A percentile compares a stretch with the other conserved stretches of the same genome.
phyloP scores from a whole-genome alignment of 2,113 vertebrate genomes.

The Parus major region DNA sequence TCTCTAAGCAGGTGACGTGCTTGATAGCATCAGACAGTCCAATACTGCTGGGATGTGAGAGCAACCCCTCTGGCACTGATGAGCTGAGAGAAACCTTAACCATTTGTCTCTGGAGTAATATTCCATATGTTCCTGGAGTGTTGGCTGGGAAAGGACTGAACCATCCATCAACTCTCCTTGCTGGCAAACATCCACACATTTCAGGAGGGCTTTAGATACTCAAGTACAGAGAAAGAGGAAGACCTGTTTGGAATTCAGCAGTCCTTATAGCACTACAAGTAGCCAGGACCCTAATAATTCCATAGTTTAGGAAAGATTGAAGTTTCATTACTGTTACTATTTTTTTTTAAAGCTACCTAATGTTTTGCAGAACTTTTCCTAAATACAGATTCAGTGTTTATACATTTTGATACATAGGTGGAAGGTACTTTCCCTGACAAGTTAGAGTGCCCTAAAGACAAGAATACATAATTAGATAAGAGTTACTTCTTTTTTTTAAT shows the following conservation, averaged over 20 bases:
- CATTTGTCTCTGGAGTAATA: neutral
- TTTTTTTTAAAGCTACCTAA: neutral
- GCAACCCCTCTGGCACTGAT: neutral
- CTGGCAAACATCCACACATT: neutral
- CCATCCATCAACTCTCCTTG: neutral
- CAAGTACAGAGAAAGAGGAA: neutral
- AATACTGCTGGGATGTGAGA: too few relatives aligned
- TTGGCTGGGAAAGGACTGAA: neutral
- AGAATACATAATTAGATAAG: neutral
- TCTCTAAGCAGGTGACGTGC: accelerated
- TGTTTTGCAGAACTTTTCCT: neutral
- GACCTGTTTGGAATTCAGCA: neutral
- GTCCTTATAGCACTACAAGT: neutral
- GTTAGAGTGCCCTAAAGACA: constrained; percentile 21
- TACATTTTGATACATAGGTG: neutral
- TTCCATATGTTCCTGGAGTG: neutral
- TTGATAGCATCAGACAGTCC: neutral
- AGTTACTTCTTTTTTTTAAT: neutral
- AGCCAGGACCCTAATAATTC: neutral
- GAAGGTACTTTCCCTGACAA: neutral
- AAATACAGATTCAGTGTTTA: neutral
- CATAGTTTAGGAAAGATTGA: neutral
- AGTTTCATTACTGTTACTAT: neutral
- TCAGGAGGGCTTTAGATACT: neutral
- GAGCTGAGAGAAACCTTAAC: neutral